Conservation (phyloP, 37 sponge, comb jelly and placozoan genomes). For the Hormiphora californensis region DNA sequence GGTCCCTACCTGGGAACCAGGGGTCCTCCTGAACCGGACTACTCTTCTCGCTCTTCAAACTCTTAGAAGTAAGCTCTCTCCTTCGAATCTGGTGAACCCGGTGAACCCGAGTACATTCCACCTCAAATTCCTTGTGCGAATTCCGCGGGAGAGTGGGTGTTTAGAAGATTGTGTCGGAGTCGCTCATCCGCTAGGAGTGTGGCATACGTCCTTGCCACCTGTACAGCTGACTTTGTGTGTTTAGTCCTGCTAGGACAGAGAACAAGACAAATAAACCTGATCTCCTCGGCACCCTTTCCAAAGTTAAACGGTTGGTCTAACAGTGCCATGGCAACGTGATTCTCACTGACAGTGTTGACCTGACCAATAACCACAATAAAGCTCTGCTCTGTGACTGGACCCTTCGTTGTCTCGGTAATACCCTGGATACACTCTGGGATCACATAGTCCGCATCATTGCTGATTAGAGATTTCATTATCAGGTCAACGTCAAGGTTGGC, state of each 20-base stretch:
- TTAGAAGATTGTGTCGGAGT: constrained; percentile 49
- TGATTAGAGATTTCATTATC: constrained; percentile 27
- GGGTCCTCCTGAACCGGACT: no score
- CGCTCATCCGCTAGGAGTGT: constrained; percentile 50
- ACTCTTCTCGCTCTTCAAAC: no score
- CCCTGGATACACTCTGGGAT: constrained; percentile 52
- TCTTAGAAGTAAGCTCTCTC: no score
- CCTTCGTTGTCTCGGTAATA: background rate
- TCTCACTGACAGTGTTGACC: constrained; percentile 8
- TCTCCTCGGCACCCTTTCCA: constrained; percentile 39
- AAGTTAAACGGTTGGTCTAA: constrained; percentile 41
- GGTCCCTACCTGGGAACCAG: background rate
- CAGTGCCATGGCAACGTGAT: constrained; percentile 18
- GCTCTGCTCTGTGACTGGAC: constrained; percentile 40
- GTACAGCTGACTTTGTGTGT: constrained; percentile 26
- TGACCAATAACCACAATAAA: constrained; percentile 33
- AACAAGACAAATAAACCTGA: constrained; percentile 31
- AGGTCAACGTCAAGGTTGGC: background rate
- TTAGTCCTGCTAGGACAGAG: constrained; percentile 28
- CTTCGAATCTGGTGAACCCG: constrained; percentile 16
- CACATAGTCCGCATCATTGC: constrained; percentile 30
- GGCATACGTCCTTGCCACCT: constrained; percentile 53
- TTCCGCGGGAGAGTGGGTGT: constrained; percentile 33
- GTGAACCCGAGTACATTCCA: constrained; percentile 49
- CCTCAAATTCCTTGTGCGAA: constrained; percentile 53